Base-by-base conservation (phyloP, 2,888 invertebrate species). In the Syritta pipiens region DNA sequence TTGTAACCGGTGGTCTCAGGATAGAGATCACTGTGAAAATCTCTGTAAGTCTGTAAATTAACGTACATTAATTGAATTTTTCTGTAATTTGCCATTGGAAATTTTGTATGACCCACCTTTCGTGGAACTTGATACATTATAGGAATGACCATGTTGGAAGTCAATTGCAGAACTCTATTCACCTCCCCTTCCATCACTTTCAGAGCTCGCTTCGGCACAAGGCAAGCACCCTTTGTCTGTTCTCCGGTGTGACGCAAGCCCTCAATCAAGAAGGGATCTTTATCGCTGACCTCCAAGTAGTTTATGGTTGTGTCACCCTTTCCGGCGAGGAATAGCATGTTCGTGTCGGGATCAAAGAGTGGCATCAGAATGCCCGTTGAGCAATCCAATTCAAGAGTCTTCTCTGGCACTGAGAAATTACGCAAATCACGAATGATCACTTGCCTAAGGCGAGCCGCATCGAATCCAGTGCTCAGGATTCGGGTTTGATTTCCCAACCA, bases 101-200 rank as follows among this genome's bases (percentile, higher is more conserved):
- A 40, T 1, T n/a, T 32, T 1, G n/a, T 4, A 17, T 12, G 4
- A 48, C 59, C 46, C 84, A 96, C 96, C 92, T 96, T 96, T 85
- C 97, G 91, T 7, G 97, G 97, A 83, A 97, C 97, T 89, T 97
- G 96, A 89, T 97, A 98, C 90, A 96, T 97, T 81, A 97, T 94
- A 12, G 98, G 97, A 85, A 97, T 93, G 40, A 98, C 95, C 82
- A 95, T 93, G 65, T 93, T 92, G 63, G 96, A 94, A 3, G 96
- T 94, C 65, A 98, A 90, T 85, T 98, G 95, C 62, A 98, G 90
- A 46, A 98, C 91, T 82, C 97, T 90, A 89, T 97, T 97, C 3
- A 98, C 98, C 89, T 98, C 98, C 0, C 97, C 97, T 83, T 96
- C 95, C 98, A 98, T 98, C n/a, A 98, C 96, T 84, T 95, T 94